phyloP scores from a whole-genome alignment of 2,113 vertebrate species.

The Manacus vitellinus region DNA sequence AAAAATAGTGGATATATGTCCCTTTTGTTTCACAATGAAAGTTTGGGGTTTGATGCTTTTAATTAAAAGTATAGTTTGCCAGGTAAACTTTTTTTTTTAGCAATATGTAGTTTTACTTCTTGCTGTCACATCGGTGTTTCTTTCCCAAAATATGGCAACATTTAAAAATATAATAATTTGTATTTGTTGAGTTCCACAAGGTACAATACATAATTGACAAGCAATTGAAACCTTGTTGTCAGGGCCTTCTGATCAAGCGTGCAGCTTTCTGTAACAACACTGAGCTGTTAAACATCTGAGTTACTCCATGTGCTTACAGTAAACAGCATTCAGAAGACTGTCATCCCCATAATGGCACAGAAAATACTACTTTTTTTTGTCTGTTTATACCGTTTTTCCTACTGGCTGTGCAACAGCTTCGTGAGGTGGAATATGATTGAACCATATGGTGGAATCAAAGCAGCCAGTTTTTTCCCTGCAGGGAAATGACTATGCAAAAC shows the following conservation, averaged over 20 bases:
- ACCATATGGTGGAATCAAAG: background rate
- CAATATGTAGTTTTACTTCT: background rate
- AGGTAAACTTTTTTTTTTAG: background rate
- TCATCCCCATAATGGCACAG: background rate
- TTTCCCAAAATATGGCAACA: background rate
- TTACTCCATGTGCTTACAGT: background rate
- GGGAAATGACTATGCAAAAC: background rate
- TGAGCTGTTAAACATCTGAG: background rate
- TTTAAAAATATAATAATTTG: background rate
- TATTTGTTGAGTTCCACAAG: background rate
- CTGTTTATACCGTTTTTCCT: background rate
- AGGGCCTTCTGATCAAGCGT: rapidly evolving
- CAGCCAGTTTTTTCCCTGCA: background rate
- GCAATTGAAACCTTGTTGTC: background rate
- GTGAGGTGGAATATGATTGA: background rate
- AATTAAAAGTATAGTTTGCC: background rate
- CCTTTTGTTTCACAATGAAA: background rate
- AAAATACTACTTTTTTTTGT: background rate
- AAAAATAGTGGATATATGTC: background rate
- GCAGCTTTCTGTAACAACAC: background rate
- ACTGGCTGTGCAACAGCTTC: background rate
- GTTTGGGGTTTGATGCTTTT: too few relatives aligned
- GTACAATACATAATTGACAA: background rate
- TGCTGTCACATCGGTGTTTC: background rate
- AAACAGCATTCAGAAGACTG: background rate